Conservation (phyloP, 2,797 vertebrate genomes). For the Okamejei kenojei region DNA sequence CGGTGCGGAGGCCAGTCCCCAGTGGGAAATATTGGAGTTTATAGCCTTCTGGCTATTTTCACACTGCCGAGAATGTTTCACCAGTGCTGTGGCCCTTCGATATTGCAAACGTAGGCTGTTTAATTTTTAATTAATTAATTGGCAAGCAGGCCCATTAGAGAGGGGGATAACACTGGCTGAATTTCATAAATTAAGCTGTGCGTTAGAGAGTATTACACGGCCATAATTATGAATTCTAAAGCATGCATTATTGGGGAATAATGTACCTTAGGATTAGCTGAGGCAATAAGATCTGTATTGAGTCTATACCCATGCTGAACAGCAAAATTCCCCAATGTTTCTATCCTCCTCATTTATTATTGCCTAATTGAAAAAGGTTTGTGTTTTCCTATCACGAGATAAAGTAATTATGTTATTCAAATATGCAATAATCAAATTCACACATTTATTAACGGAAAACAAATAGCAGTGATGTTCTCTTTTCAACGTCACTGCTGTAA, state of each 20-base stretch:
- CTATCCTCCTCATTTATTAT: conserved; percentile 22
- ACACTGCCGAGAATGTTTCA: too few relatives aligned
- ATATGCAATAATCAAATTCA: conserved; percentile 33
- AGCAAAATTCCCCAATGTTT: conserved; percentile 26
- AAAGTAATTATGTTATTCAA: conserved; percentile 25
- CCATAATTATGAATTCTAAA: conserved; percentile 26
- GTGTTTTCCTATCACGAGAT: neutral
- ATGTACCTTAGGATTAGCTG: conserved; percentile 94
- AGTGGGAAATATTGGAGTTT: too few relatives aligned
- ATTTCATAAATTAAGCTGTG: conserved; percentile 36
- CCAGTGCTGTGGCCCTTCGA: neutral
- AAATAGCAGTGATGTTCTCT: neutral
- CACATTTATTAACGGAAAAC: conserved; percentile 37
- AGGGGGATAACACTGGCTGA: conserved; percentile 3
- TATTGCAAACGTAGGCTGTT: conserved; percentile 4
- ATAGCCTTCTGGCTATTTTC: too few relatives aligned
- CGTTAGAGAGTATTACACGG: conserved; percentile 17
- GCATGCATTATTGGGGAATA: conserved; percentile 75
- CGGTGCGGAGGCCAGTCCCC: too few relatives aligned
- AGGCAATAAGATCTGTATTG: conserved; percentile 52
- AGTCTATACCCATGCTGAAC: conserved; percentile 42
- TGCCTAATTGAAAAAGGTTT: conserved; percentile 14
- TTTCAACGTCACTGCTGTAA: neutral
- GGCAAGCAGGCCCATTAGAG: conserved; percentile 33
- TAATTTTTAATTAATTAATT: conserved; percentile 38